phyloP scores from a whole-genome alignment of 2,113 vertebrate genomes.

The Bubo scandiacus region DNA sequence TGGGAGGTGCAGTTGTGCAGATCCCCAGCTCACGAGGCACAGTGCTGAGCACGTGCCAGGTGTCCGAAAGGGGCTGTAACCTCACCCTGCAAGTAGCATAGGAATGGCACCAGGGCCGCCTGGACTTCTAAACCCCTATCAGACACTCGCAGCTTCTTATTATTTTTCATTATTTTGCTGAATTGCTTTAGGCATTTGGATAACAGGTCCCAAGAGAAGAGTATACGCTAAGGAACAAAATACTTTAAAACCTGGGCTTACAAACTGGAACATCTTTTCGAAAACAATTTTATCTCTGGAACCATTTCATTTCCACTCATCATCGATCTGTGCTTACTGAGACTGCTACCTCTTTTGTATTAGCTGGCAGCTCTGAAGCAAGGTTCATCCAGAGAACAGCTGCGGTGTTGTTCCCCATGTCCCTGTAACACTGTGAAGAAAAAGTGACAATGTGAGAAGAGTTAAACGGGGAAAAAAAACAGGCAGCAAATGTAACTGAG shows the following conservation, averaged over 20 bases:
- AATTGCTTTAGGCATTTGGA: neutral
- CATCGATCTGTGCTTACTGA: rapidly evolving
- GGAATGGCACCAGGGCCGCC: no score
- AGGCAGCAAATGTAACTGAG: neutral
- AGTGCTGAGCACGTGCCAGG: neutral
- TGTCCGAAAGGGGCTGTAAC: no score
- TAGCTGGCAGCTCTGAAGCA: slow-evolving; percentile 75
- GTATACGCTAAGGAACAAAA: neutral
- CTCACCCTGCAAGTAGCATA: neutral
- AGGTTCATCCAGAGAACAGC: slow-evolving; percentile 82
- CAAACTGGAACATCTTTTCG: neutral
- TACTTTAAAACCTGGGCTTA: neutral
- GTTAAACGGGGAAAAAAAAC: neutral
- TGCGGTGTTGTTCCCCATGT: slow-evolving; percentile 82
- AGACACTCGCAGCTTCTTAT: neutral
- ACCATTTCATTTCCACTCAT: neutral
- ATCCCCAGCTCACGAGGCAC: neutral
- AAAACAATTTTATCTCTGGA: neutral
- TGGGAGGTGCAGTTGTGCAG: neutral
- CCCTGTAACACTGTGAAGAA: slow-evolving; percentile 85
- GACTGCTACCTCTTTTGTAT: slow-evolving; percentile 73
- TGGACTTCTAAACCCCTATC: neutral
- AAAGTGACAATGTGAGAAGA: neutral
- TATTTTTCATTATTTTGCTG: neutral
- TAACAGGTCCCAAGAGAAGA: neutral